Evolutionary conservation across 1,140 invertebrate genomes (phyloP).

Genomic region (Drosophila pallidifrons): DNA sequence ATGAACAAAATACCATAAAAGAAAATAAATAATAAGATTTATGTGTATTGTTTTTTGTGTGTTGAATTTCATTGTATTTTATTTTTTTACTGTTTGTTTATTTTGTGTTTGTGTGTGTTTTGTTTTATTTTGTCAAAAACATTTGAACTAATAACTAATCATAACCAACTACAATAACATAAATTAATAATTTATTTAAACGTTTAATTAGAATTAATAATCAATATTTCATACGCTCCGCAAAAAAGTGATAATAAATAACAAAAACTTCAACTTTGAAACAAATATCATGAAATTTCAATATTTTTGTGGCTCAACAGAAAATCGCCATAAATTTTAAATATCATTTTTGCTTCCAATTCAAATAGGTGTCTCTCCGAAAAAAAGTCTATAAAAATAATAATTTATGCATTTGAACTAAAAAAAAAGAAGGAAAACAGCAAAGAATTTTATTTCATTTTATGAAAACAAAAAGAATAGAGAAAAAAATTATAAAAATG

Average conservation of each 20-base stretch:
- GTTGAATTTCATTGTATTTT: slow-evolving; percentile 60
- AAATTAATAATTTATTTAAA: slow-evolving; percentile 84
- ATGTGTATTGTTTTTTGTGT: slow-evolving; percentile 47
- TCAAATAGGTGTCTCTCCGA: slow-evolving; percentile 38
- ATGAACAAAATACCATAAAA: slow-evolving; percentile 18
- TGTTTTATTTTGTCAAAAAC: slow-evolving; percentile 79
- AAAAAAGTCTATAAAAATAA: slow-evolving; percentile 24
- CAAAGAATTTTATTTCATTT: slow-evolving; percentile 78
- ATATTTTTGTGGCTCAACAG: slow-evolving; percentile 44
- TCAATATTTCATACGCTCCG: slow-evolving; percentile 62
- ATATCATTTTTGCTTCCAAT: slow-evolving; percentile 25
- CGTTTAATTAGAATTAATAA: slow-evolving; percentile 75
- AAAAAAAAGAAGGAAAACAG: slow-evolving; percentile 52
- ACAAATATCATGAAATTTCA: slow-evolving; percentile 55
- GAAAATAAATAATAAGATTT: slow-evolving; percentile 55
- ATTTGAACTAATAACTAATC: slow-evolving; percentile 78
- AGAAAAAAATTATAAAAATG: slow-evolving; percentile 12
- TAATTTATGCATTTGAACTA: slow-evolving; percentile 59
- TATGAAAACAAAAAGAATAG: slow-evolving; percentile 67
- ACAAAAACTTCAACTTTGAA: slow-evolving; percentile 83
- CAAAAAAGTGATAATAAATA: slow-evolving; percentile 74
- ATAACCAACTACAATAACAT: slow-evolving; percentile 81
- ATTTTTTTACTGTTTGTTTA: slow-evolving; percentile 55
- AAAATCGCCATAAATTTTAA: slow-evolving; percentile 46
- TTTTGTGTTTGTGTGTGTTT: slow-evolving; percentile 35